These are phyloP conservation scores for Remorina albescens DNA, from an alignment of 2,797 vertebrate genomes.

Conservation along the genomic window DNA sequence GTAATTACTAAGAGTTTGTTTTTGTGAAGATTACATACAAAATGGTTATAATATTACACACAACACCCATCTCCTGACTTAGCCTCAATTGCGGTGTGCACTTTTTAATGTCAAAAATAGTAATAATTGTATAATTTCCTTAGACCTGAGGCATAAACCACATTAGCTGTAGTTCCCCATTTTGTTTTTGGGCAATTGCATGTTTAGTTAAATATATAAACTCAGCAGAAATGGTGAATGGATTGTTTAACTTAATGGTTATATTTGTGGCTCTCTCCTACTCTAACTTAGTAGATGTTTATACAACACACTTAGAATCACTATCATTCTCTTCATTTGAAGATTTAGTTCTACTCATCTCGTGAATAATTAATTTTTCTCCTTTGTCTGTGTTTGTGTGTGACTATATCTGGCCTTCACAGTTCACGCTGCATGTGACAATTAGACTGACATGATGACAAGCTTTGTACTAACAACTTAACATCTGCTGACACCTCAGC, in stretches of 20 bases:
- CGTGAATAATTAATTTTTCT: conserved; percentile 15
- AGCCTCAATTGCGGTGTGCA: neutral
- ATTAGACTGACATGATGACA: conserved; percentile 47
- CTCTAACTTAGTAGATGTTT: too few relatives aligned
- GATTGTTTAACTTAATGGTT: neutral
- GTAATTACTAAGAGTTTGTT: neutral
- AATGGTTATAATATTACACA: neutral
- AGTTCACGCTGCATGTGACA: conserved; percentile 43
- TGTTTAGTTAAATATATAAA: neutral
- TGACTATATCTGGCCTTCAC: conserved; percentile 22
- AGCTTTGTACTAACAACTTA: conserved; percentile 39
- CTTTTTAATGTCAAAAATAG: too few relatives aligned
- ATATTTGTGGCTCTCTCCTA: too few relatives aligned
- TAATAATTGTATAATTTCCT: neutral
- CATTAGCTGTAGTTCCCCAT: neutral
- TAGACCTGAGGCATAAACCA: neutral
- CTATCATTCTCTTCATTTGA: neutral
- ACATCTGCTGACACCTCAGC: conserved; percentile 38
- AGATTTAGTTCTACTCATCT: conserved; percentile 9
- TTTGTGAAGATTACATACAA: neutral
- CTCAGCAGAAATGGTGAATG: neutral
- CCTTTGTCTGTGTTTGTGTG: conserved; percentile 11
- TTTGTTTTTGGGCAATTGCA: neutral
- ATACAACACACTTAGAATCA: neutral
- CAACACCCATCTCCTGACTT: neutral